A percentile compares a stretch with the other conserved stretches of the same genome.
These are phyloP conservation scores for Taphrorychus bicolor DNA, from an alignment of 2,888 invertebrate species.

Conservation along the genomic window DNA sequence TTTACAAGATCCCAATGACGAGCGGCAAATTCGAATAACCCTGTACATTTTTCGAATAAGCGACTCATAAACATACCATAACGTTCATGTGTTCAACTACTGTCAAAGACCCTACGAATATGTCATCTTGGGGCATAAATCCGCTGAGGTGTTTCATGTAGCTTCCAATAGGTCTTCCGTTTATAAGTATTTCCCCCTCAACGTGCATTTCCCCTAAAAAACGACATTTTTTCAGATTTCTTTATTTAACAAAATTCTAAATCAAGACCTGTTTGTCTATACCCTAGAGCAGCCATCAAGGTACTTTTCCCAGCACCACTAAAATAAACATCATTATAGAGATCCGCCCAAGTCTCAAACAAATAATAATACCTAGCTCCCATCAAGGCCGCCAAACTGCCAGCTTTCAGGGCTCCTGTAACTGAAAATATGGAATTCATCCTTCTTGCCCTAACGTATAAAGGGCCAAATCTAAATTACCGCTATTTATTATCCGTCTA, in stretches of 20 bases:
- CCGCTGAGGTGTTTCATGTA: conserved; percentile 85
- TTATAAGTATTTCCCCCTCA: conserved; percentile 83
- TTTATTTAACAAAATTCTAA: background rate
- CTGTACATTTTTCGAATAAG: too few species aligned
- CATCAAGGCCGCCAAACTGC: conserved; percentile 83
- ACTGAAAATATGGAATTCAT: conserved; percentile 63
- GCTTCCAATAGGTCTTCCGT: conserved; percentile 73
- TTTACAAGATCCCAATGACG: too few species aligned
- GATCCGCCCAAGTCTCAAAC: too few species aligned
- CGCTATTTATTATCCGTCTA: conserved; percentile 80
- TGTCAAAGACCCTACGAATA: conserved; percentile 85
- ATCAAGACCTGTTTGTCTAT: conserved; percentile 71
- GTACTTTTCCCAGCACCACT: conserved; percentile 93
- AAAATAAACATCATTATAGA: too few species aligned
- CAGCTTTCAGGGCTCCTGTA: conserved; percentile 81
- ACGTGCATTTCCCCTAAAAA: conserved; percentile 68
- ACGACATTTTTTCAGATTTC: background rate
- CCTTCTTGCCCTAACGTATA: too few species aligned
- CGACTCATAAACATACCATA: conserved; percentile 68
- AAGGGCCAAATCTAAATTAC: conserved; percentile 55
- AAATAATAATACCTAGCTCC: conserved; percentile 73
- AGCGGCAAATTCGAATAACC: too few species aligned
- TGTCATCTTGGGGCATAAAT: conserved; percentile 91
- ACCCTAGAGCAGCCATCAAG: conserved; percentile 82
- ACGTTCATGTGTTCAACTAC: conserved; percentile 87